Conservation (phyloP, 2,888 invertebrate species). For the Sinhomidia bicolor region DNA sequence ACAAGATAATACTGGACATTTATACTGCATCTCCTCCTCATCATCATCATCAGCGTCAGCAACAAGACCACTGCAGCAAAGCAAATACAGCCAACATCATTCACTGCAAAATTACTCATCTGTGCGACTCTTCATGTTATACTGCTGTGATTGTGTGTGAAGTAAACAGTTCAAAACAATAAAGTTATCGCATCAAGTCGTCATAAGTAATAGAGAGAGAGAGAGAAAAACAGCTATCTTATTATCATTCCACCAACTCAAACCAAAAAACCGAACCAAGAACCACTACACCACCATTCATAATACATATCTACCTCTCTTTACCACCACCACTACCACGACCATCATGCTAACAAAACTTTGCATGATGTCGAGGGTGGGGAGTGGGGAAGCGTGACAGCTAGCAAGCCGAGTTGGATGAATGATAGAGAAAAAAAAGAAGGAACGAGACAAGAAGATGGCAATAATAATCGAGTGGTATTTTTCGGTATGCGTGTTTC, state of each 20-base stretch:
- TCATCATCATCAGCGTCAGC: neutral
- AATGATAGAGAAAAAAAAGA: slow-evolving; percentile 55
- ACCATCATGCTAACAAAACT: slow-evolving; percentile 49
- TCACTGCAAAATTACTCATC: slow-evolving; percentile 45
- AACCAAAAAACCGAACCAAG: slow-evolving; percentile 31
- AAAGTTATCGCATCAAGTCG: slow-evolving; percentile 55
- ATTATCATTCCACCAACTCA: slow-evolving; percentile 42
- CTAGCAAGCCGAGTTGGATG: slow-evolving; percentile 57
- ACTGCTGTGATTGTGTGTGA: slow-evolving; percentile 4
- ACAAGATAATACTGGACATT: slow-evolving; percentile 26
- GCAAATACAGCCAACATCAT: neutral
- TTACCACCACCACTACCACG: neutral
- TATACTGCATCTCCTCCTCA: slow-evolving; percentile 47
- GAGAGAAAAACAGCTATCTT: neutral
- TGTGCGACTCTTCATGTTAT: neutral
- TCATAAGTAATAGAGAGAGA: neutral
- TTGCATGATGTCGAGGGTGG: slow-evolving; percentile 68
- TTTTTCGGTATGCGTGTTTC: slow-evolving; percentile 36
- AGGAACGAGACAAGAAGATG: slow-evolving; percentile 43
- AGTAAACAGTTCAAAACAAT: slow-evolving; percentile 66
- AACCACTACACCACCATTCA: slow-evolving; percentile 48
- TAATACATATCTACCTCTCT: slow-evolving; percentile 5
- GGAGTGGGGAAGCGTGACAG: slow-evolving; percentile 66
- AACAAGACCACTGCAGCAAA: neutral
- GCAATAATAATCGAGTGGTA: slow-evolving; percentile 26